These are phyloP conservation scores for Ischnura elegans DNA, from an alignment of 2,888 invertebrate species.

Conservation along the genomic window DNA sequence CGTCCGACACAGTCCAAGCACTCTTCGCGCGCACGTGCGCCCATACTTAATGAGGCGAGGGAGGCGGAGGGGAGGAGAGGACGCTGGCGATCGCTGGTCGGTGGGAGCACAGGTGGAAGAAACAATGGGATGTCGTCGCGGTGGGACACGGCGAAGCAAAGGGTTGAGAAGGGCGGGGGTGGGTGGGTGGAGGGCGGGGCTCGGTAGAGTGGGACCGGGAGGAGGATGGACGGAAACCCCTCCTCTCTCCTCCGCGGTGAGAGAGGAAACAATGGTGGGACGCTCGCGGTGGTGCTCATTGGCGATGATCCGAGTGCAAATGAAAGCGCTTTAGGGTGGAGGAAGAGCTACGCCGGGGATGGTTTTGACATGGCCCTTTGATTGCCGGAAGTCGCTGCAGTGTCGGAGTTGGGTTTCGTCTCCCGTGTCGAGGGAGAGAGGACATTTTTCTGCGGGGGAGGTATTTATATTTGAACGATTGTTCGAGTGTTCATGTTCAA, in stretches of 20 bases:
- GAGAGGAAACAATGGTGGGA: not conserved
- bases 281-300: constrained; percentile 17
- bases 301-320: constrained; percentile 33
- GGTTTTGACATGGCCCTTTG: constrained; percentile 24
- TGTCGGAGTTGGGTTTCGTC: not conserved
- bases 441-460: not conserved
- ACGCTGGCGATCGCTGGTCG: not conserved
- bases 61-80: constrained; percentile 30
- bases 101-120: not conserved
- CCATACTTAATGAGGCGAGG: not conserved
- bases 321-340: not conserved
- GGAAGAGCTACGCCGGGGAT: not conserved
- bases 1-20: not conserved
- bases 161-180: not conserved
- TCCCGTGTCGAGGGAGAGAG: not conserved
- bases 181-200: not conserved
- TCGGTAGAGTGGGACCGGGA: not conserved
- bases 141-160: not conserved
- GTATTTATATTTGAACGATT: not conserved
- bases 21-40: not conserved
- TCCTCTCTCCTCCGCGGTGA: not conserved
- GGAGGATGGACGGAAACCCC: not conserved
- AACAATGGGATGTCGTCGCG: not conserved
- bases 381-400: constrained; percentile 45
- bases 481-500: not conserved